Evolutionary conservation across 2,113 vertebrate species (phyloP), one percentile per base, ranked within the genome.

Genomic region (Poicephalus meyeri): DNA sequence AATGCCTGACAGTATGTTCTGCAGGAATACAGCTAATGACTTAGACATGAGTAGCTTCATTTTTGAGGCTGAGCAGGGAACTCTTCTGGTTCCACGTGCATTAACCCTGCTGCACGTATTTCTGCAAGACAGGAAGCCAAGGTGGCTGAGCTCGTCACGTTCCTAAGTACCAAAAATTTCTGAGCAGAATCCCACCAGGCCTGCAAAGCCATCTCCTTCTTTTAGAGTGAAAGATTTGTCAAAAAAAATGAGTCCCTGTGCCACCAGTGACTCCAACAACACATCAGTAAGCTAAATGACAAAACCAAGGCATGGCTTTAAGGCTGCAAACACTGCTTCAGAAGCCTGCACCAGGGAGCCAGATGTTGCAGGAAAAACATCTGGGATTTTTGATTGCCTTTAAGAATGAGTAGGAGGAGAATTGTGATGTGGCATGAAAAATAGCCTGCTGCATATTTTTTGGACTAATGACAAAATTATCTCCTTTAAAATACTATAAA

Each of bases 381-480:
- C 86, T 92, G 93, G 93, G 85, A 81, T 89, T 96, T 97, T 94
- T 95, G 91, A 96, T 91, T 96, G 89, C 85, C 77, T 85, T 93
- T 95, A 94, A 97, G 47, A 61, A 86, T 8, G 64, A 97, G 92
- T 93, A 95, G 96, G 86, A 95, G 96, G 86, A 95, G 94, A 96
- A 96, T 94, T 96, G 81, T 93, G 79, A 97, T 96, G 93, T 95
- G 94, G 94, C 94, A 86, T 84, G 89, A 96, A 97, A 97, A 96
- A 92, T 46, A 85, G 83, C 46, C 65, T 80, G 91, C 89, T 90
- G 37, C 96, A 97, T 74, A 94, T 11, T 88, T 64, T 89, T 95
- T 88, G 77, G 49, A 65, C 42, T 96, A 96, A 96, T 60, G 95
- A 95, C 89, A 96, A 94, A 91, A 93, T 96, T 87, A 78, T 60